Evolutionary conservation across 2,797 vertebrate species (phyloP).

Genomic region (Meriones psammophilus): DNA sequence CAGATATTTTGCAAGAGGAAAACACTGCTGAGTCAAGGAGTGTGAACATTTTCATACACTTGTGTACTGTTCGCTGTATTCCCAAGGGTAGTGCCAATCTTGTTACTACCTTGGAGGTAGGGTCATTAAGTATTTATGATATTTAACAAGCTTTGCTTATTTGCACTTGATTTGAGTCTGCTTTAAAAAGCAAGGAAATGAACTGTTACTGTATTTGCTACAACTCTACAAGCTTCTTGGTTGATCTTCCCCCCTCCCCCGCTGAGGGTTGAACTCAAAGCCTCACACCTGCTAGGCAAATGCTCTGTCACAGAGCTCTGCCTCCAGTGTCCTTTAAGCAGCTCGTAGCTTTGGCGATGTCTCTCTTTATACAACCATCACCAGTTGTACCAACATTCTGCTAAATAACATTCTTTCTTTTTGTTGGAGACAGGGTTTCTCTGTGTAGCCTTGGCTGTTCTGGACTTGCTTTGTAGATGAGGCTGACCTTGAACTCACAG

Average conservation of each 20-base stretch:
- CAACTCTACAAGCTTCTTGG: conserved; percentile 10
- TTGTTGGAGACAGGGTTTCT: neutral
- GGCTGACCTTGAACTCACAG: neutral
- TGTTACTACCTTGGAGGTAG: neutral
- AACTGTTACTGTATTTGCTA: conserved; percentile 50
- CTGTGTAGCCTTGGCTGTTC: neutral
- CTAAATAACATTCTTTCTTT: neutral
- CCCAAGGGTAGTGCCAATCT: neutral
- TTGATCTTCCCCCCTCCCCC: neutral
- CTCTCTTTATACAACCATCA: neutral
- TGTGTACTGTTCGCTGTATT: neutral
- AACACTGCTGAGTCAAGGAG: conserved; percentile 22
- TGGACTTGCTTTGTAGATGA: neutral
- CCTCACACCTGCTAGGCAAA: neutral
- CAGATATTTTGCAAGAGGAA: conserved; percentile 33
- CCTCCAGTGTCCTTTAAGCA: neutral
- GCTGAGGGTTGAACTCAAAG: neutral
- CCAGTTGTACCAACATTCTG: neutral
- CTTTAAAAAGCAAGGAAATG: conserved; percentile 33
- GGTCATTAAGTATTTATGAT: conserved; percentile 26
- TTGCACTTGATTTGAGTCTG: conserved; percentile 54
- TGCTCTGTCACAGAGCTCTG: neutral
- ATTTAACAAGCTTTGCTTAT: conserved; percentile 44
- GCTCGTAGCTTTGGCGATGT: neutral
- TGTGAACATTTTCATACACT: conserved; percentile 31